These are phyloP conservation scores for Malacoctenus gilli DNA, from an alignment of 2,797 vertebrate species.

Conservation along the genomic window DNA sequence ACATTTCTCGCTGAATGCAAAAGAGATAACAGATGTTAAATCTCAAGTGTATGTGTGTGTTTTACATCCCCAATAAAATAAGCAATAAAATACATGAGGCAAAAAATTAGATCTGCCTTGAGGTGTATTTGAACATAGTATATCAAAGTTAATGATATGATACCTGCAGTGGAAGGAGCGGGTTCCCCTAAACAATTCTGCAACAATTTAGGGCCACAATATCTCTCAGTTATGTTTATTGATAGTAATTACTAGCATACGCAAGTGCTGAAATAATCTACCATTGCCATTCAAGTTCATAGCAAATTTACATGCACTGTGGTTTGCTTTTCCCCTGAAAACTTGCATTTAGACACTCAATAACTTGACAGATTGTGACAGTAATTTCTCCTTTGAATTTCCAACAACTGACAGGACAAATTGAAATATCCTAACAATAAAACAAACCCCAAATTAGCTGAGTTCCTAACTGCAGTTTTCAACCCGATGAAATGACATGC, in stretches of 20 bases:
- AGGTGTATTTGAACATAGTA: background rate
- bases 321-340: too few species aligned
- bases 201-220: too few species aligned
- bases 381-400: too few species aligned
- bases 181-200: too few species aligned
- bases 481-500: too few species aligned
- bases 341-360: too few species aligned
- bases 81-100: background rate
- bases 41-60: background rate
- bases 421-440: too few species aligned
- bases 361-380: too few species aligned
- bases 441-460: too few species aligned
- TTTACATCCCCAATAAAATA: background rate
- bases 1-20: slow-evolving; percentile 91
- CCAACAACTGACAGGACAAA: background rate
- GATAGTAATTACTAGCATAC: background rate
- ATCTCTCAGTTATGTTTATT: too few species aligned
- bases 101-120: background rate
- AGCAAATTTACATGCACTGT: too few species aligned
- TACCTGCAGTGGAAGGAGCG: slow-evolving; percentile 1
- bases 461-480: too few species aligned
- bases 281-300: background rate
- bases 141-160: slow-evolving; percentile 6
- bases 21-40: background rate
- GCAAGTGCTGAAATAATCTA: slow-evolving; percentile 1